Conservation (phyloP, 2,113 vertebrate species). For the Gymnogyps californianus region DNA sequence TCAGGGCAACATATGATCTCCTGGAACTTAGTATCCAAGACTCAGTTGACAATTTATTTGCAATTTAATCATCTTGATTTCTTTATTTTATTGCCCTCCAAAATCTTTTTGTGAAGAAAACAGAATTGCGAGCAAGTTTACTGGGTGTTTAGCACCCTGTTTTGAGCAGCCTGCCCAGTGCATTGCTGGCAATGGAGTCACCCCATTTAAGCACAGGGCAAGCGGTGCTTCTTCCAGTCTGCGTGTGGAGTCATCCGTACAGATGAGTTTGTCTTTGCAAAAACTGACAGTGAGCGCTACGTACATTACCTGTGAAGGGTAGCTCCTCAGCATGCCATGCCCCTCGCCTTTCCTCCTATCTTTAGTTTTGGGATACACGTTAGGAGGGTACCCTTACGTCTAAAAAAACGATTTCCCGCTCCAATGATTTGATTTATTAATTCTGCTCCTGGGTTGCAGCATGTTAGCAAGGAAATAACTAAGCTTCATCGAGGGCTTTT, state of each 20-base stretch:
- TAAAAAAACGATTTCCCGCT: background rate
- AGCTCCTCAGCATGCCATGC: background rate
- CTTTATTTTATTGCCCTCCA: background rate
- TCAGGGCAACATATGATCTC: background rate
- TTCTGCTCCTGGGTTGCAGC: background rate
- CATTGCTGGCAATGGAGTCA: background rate
- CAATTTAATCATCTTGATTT: background rate
- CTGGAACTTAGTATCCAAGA: background rate
- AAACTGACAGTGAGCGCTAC: background rate
- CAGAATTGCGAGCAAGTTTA: background rate
- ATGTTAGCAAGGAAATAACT: background rate
- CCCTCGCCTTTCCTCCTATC: background rate
- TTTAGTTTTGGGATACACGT: background rate
- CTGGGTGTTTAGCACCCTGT: background rate
- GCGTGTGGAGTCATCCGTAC: background rate
- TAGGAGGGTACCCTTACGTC: background rate
- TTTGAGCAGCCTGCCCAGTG: background rate
- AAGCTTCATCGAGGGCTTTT: background rate
- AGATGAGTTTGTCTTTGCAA: background rate
- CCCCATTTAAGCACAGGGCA: background rate
- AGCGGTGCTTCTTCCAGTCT: background rate
- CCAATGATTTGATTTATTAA: background rate
- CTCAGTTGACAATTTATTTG: background rate
- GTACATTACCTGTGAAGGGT: background rate
- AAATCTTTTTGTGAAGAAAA: background rate